phyloP scores from a whole-genome alignment of 1,140 invertebrate genomes.

The Hirudo medicinalis region DNA sequence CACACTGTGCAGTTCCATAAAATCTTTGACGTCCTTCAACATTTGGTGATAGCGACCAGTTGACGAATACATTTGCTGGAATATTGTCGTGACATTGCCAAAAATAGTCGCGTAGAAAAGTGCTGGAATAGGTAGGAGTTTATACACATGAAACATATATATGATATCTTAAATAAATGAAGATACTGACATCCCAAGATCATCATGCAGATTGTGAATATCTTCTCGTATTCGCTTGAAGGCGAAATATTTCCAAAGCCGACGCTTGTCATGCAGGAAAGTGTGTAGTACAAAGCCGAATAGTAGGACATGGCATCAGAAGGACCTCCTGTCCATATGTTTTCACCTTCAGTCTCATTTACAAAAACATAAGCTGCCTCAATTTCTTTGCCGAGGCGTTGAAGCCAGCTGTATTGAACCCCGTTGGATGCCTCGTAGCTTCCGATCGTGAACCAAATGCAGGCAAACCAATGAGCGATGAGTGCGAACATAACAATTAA shows the following conservation, averaged over 20 bases:
- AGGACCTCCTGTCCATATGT: conserved; percentile 33
- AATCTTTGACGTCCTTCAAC: conserved; percentile 96
- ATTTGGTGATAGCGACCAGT: conserved; percentile 95
- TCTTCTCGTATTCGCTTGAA: conserved; percentile 97
- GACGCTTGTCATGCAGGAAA: conserved; percentile 99
- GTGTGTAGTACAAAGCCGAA: conserved; percentile 94
- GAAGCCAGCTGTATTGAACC: conserved; percentile 16
- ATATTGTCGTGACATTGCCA: conserved; percentile 98
- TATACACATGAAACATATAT: neutral
- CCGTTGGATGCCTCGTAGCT: conserved; percentile 25
- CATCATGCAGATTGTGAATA: conserved; percentile 97
- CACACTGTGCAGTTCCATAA: conserved; percentile 99
- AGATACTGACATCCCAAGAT: conserved; percentile 78
- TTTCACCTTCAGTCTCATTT: conserved; percentile 1
- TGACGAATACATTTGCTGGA: conserved; percentile 98
- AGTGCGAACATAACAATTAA: conserved; percentile 23
- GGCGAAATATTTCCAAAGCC: conserved; percentile 98
- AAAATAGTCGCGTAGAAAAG: conserved; percentile 94
- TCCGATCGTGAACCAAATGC: conserved; percentile 24
- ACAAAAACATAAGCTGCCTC: neutral
- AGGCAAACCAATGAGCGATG: conserved; percentile 25
- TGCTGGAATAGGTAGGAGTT: conserved; percentile 47
- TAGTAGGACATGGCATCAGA: conserved; percentile 54
- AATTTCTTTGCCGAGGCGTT: conserved; percentile 8
- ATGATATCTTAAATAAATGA: conserved; percentile 12